phyloP scores from a whole-genome alignment of 2,888 invertebrate species.

The Ophraella communa region DNA sequence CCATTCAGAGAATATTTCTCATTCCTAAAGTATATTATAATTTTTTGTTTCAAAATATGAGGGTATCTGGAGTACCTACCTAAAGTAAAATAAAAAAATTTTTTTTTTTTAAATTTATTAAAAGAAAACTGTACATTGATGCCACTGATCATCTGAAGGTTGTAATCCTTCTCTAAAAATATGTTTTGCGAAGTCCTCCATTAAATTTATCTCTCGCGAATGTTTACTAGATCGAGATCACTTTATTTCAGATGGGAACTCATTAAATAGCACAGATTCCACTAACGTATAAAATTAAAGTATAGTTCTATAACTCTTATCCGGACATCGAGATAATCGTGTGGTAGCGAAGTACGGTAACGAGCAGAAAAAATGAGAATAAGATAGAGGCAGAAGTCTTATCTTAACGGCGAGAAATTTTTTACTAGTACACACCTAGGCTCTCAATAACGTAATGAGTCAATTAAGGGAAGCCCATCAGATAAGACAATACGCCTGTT shows the following conservation, averaged over 20 bases:
- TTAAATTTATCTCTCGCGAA: too few species aligned
- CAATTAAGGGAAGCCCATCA: slow-evolving; percentile 58
- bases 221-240: slow-evolving; percentile 2
- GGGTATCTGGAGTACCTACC: too few species aligned
- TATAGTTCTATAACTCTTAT: slow-evolving; percentile 23
- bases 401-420: slow-evolving; percentile 59
- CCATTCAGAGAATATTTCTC: too few species aligned
- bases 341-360: slow-evolving; percentile 47
- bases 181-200: too few species aligned
- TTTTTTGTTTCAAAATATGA: too few species aligned
- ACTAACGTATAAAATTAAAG: slow-evolving; percentile 14
- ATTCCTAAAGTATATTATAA: too few species aligned
- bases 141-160: too few species aligned
- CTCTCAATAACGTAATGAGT: slow-evolving; percentile 58
- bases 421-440: slow-evolving; percentile 59
- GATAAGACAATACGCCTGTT: slow-evolving; percentile 56
- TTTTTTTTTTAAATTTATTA: too few species aligned
- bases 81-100: too few species aligned
- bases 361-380: slow-evolving; percentile 48
- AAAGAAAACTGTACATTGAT: too few species aligned
- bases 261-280: slow-evolving; percentile 1
- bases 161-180: too few species aligned
- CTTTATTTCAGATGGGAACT: slow-evolving; percentile 3
- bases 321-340: slow-evolving; percentile 48
- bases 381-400: slow-evolving; percentile 48